Base-by-base conservation (phyloP, 2,113 vertebrate species). In the Perca fluviatilis region DNA sequence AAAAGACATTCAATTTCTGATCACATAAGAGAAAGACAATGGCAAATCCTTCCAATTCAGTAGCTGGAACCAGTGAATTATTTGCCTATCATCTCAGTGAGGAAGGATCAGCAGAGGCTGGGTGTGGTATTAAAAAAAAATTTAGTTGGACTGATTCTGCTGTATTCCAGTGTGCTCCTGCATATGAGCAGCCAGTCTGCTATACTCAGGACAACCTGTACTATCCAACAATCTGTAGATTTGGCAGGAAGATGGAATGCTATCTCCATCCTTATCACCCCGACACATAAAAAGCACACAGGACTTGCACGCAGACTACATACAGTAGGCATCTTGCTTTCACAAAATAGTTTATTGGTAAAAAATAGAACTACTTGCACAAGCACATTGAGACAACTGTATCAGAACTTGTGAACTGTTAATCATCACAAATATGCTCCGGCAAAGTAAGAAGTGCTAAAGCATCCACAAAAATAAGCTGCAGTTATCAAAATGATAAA, bases 261-360 rank as follows among this genome's bases (percentile, higher is more conserved):
- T 36, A 3, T 54, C 49, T 69, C 69, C 65, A 0, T 79, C 66
- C 79, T 82, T 21, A 25, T 80, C 60, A 27, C 4, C 63, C 66
- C 6, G 40, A 61, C 75, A 30, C 70, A 66, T 15, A 19, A 68
- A 36, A 54, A 21, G 23, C 80, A 77, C 63, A 57, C 69, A 60
- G 53, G 30, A 62, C 9, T 36, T 9, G 30, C 60, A 62, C n/a
- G 62, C 76, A 72, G 58, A 81, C 57, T 19, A 64, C 76, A 70
- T 69, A 46, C 74, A 79, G 75, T 43, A 11, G 77, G 81, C 75
- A 43, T 60, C 67, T 79, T 88, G 94, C 91, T 93, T 95, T 93
- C 94, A 95, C 92, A 95, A 95, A 95, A 96, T 96, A 95, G 88
- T 95, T 96, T 96, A 96, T 96, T 96, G 93, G 92, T 96, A 96